Evolutionary conservation across 2,113 vertebrate species (phyloP), one percentile per base, ranked within the genome.

Genomic region (Telmatochromis bifrenatus): DNA sequence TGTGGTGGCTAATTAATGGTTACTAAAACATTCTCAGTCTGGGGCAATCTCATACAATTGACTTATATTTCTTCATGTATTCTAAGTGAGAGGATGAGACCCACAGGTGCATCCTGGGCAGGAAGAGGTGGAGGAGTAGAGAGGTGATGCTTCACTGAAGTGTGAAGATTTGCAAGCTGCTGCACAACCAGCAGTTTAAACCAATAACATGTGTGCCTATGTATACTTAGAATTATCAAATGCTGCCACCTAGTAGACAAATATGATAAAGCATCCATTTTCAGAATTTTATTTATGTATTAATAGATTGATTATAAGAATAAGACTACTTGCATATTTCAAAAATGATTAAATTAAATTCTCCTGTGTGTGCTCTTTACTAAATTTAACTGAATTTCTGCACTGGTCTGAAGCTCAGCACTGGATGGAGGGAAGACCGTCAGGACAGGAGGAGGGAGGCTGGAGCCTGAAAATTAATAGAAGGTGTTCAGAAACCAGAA

Each of bases 111-210:
- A 65, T 65, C 60, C 19, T 65, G 60, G 33, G 33, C 33, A 37
- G 60, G 60, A 65, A 65, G 60, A 65, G 19, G 7, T 68, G 33
- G 19, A 47, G 39, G 39, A 75, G 23, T 23, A 79, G 47, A 62
- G 79, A 84, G 5, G 23, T 88, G 77, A 87, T 45, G 89, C 80
- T 85, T 87, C 68, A 75, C 70, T 87, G 62, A 79, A 81, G 77
- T 73, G 56, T 70, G 58, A 68, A 84, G 54, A 85, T 23, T 68
- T 84, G 15, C 23, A 77, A 49, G 6, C 45, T 31, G 19, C 62
- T 39, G 35, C 10, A 31, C 45, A 49, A 77, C 70, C 9, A 49
- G 15, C 23, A 77, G 23, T 28, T 49, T 28, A 19, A 49, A 31
- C 3, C 15, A 5, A 17, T 75, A 28, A 0, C 3, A 28, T 12